Conservation (phyloP, 1,140 invertebrate genomes). For the Sinella curviseta region DNA sequence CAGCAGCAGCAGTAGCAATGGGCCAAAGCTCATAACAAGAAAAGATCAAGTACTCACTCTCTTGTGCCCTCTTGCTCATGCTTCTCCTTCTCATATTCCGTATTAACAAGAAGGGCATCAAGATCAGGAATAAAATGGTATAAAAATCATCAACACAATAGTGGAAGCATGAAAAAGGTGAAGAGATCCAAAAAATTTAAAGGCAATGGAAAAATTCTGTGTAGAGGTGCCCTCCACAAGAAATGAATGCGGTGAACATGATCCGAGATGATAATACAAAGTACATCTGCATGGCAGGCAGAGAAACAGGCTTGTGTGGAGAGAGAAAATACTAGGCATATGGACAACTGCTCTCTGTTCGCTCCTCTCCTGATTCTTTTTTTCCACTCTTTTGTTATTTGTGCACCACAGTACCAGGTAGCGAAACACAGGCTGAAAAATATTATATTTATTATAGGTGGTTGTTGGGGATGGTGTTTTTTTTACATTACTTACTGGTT, state of each 20-base stretch:
- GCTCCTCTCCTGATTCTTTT: not conserved
- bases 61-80: not conserved
- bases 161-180: not conserved
- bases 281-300: not conserved
- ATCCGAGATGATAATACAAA: not conserved
- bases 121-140: not conserved
- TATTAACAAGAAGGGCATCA: not conserved
- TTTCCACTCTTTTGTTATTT: not conserved
- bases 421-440: not conserved
- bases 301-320: too few relatives aligned
- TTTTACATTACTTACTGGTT: too few relatives aligned
- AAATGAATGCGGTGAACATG: not conserved
- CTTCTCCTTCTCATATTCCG: not conserved
- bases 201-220: not conserved
- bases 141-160: not conserved
- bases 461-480: not conserved
- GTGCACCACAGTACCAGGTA: not conserved
- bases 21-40: not conserved
- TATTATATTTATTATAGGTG: too few relatives aligned
- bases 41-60: not conserved
- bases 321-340: not conserved
- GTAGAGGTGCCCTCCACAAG: not conserved
- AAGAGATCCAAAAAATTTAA: not conserved
- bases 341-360: conserved; percentile 21
- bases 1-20: not conserved